Base-by-base conservation (phyloP, 2,113 vertebrate genomes). In the Illadopsis cleaveri region DNA sequence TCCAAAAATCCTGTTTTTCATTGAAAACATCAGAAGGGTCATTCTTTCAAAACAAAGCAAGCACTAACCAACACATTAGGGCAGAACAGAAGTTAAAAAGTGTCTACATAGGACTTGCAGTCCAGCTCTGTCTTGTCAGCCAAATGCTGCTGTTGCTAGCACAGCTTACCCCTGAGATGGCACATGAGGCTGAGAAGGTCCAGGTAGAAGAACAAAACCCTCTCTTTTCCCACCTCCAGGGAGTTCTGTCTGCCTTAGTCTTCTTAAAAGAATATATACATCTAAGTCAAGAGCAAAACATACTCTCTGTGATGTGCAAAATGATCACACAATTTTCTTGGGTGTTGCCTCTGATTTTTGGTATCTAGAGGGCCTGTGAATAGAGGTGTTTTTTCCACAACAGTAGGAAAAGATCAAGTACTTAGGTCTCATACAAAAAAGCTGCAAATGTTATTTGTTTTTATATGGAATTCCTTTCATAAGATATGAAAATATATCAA, bases 311-410 rank as follows among this genome's bases (percentile, higher is more conserved):
- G 53, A n/a, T 9, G 2, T 10, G 12, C 12, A 66, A 71, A 79
- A 82, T n/a, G 17, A 88, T 30, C 5, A 25, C 6, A 25, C 6
- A 10, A 4, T 50, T 73, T 81, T 66, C 42, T 62, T 30, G 5
- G 24, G 4, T 27, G 10, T 53, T 82, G 27, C 14, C 66, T 40
- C 30, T 64, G 50, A 61, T 61, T 51, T 51, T 35, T 18, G 5
- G 4, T 37, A 6, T 44, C 0, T 0, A 53, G 12, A 33, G 5
- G 7, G 17, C 9, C 22, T 61, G 24, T 48, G 21, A 16, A 33
- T 27, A 7, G 12, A 73, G 5, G 4, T 4, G 3, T 78, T 48
- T 57, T 53, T 50, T 22, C 17, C 7, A 15, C 33, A 62, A 10
- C 3, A 51, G 5, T 14, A 61, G 48, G 44, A 71, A 58, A 77